Base-by-base conservation (phyloP, 2,113 vertebrate genomes). In the Lepus timidus region DNA sequence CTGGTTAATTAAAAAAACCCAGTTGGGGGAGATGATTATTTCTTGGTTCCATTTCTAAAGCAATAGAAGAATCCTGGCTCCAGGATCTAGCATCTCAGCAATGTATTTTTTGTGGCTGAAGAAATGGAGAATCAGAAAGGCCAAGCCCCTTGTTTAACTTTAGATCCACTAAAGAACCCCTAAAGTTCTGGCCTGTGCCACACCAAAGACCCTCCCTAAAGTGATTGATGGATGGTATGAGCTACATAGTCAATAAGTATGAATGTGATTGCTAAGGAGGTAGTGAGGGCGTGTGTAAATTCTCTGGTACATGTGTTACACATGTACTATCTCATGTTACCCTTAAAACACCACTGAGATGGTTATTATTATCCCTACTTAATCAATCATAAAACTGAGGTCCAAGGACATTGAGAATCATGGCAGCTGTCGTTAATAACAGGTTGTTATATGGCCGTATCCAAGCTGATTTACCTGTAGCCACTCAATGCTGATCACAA, bases 71-170 rank as follows among this genome's bases (percentile, higher is more conserved):
- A 49, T 44, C 25, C 64, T 92, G 17, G 49, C 62, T 83, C 51
- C 62, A 76, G 51, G 39, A 64, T 6, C 6, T 81, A 16, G 1
- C 11, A 31, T 64, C 29, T 75, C 78, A 87, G 23, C n/a, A 62
- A 29, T 31, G 17, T 58, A 13, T 82, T 88, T 29, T 73, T 85
- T 14, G 19, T 11, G 36, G 16, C 51, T 88, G 49, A 95, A 22
- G 55, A 91, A 58, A 76, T 3, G 31, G 75, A 85, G 25, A 33
- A 36, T 61, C 78, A 44, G 62, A 85, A 88, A 75, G 52, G 49
- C 22, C 74, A 89, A 67, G 17, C 9, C 19, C 27, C 52, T 93
- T 90, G n/a, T 74, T 65, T 91, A 68, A 81, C 79, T 79, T 67
- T n/a, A 94, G 58, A 55, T 64, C 25, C 62, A 49, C 16, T 52